These are phyloP conservation scores for Clamator glandarius DNA, from an alignment of 2,797 vertebrate species.

Conservation along the genomic window DNA sequence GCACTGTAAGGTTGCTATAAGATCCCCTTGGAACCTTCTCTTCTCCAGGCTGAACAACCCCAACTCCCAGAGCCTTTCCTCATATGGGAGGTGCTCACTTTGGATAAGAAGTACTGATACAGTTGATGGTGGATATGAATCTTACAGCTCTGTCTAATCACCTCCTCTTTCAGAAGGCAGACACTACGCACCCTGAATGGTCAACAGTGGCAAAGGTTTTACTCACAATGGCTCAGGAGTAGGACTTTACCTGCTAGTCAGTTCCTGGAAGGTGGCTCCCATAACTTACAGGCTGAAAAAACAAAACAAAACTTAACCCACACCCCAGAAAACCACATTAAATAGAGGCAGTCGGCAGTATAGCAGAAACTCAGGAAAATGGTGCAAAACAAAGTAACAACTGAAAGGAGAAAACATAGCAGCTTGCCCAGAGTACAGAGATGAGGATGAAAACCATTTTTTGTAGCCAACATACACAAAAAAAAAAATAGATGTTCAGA, in stretches of 20 bases:
- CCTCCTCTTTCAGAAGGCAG: neutral
- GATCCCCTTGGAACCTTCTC: too few species aligned
- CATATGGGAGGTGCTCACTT: too few species aligned
- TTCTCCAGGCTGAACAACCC: too few species aligned
- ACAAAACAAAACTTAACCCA: neutral
- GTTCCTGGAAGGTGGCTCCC: neutral
- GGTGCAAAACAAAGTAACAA: neutral
- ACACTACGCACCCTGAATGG: neutral
- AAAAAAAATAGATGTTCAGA: neutral
- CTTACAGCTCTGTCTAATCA: neutral
- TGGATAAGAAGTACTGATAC: neutral
- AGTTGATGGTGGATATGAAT: neutral
- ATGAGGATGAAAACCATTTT: neutral
- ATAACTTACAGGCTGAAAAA: neutral
- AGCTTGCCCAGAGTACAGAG: neutral
- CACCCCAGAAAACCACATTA: neutral
- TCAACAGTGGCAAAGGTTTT: neutral
- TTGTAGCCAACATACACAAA: neutral
- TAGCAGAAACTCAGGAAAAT: neutral
- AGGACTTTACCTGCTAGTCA: neutral
- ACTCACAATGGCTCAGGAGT: neutral
- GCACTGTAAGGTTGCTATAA: too few species aligned
- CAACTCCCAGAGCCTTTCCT: too few species aligned
- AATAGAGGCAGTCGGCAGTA: neutral
- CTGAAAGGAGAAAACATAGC: neutral